These are phyloP conservation scores for Picus viridis DNA, from an alignment of 2,797 vertebrate genomes.

Conservation along the genomic window DNA sequence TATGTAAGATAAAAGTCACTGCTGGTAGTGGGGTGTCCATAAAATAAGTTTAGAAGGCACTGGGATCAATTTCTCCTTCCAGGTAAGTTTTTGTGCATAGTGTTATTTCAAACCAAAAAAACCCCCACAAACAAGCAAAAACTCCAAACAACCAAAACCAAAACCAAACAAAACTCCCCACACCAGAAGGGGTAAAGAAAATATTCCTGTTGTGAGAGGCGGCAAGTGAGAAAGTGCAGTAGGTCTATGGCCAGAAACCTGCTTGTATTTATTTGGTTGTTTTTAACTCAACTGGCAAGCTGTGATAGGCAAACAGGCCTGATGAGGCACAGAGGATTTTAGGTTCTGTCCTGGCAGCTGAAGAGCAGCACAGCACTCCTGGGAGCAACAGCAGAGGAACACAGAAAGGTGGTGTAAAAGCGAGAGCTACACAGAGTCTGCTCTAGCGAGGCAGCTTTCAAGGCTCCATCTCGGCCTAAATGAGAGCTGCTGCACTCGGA, in stretches of 20 bases:
- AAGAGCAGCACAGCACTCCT: neutral
- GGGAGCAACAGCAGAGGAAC: neutral
- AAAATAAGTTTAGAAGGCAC: neutral
- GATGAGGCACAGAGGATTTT: neutral
- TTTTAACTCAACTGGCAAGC: neutral
- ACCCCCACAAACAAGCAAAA: too few species aligned
- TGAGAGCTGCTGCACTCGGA: neutral
- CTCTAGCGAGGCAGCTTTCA: neutral
- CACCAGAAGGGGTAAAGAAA: neutral
- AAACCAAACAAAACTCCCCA: too few species aligned
- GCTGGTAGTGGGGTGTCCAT: neutral
- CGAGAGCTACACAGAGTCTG: neutral
- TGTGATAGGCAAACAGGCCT: neutral
- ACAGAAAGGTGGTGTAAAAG: neutral
- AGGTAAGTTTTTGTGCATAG: neutral
- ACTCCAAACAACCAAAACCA: too few species aligned
- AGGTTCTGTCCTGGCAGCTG: neutral
- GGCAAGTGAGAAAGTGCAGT: neutral
- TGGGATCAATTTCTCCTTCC: neutral
- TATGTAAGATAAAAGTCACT: neutral
- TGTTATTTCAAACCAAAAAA: neutral
- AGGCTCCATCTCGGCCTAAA: neutral
- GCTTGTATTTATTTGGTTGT: neutral
- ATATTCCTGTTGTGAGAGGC: neutral
- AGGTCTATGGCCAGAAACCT: neutral